Evolutionary conservation across 2,113 vertebrate species (phyloP).

Genomic region (Austrofundulus limnaeus): DNA sequence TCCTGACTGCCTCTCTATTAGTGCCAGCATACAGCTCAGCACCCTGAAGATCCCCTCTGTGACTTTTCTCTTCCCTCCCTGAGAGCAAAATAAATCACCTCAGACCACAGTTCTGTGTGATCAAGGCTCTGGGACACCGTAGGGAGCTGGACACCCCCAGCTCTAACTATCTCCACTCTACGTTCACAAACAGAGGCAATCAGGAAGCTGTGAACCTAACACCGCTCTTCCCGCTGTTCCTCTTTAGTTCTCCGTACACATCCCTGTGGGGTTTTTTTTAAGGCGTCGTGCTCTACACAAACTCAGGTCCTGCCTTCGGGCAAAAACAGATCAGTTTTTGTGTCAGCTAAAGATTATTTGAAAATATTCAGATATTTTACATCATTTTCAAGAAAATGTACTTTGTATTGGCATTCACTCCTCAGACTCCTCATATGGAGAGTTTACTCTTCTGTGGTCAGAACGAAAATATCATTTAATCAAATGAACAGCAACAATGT

Average conservation of each 20-base stretch:
- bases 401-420: background rate
- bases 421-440: background rate
- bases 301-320: conserved; percentile 13
- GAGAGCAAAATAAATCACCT: conserved; percentile 54
- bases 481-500: background rate
- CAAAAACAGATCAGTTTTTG: conserved; percentile 23
- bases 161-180: conserved; percentile 63
- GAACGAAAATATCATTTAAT: background rate
- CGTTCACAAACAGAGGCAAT: conserved; percentile 55
- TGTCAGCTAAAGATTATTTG: too few species aligned
- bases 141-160: conserved; percentile 67
- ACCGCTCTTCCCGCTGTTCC: conserved; percentile 18
- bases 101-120: conserved; percentile 33
- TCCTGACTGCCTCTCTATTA: conserved; percentile 33
- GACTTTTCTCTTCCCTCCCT: conserved; percentile 45
- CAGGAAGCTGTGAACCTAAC: conserved; percentile 47
- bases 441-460: background rate
- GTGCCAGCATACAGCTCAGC: conserved; percentile 30
- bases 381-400: too few species aligned
- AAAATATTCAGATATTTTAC: too few species aligned
- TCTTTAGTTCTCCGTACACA: conserved; percentile 20
- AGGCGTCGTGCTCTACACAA: too few species aligned
- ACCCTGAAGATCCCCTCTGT: conserved; percentile 47
- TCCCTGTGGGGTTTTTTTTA: conserved; percentile 6
- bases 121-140: conserved; percentile 45